These are phyloP conservation scores for Pharmacophagus antenor DNA, from an alignment of 2,888 invertebrate species.

Conservation along the genomic window DNA sequence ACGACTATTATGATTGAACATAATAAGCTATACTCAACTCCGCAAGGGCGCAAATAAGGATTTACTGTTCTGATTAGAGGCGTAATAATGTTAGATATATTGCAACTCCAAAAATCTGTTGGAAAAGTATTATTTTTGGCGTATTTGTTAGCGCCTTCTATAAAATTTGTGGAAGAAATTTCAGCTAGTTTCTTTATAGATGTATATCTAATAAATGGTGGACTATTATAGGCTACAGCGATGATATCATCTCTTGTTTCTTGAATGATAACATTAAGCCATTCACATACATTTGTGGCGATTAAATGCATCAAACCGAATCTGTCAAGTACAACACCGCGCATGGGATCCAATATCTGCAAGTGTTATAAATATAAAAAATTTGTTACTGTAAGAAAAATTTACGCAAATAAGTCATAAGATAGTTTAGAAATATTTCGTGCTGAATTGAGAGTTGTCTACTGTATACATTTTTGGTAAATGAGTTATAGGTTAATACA, in stretches of 20 bases:
- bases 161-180: constrained; percentile 45
- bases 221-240: constrained; percentile 61
- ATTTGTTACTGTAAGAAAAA: background rate
- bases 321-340: constrained; percentile 79
- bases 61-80: constrained; percentile 84
- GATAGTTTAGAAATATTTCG: background rate
- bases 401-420: no score
- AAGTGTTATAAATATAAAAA: background rate
- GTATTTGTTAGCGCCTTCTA: constrained; percentile 34
- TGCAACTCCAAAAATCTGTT: constrained; percentile 61
- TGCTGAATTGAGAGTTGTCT: background rate
- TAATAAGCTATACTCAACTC: constrained; percentile 90
- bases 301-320: constrained; percentile 97
- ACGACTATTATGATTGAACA: constrained; percentile 89
- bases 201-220: constrained; percentile 57
- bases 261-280: constrained; percentile 92
- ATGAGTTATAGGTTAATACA: no score
- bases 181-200: constrained; percentile 57
- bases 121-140: constrained; percentile 43
- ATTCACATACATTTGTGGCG: constrained; percentile 95
- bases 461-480: background rate
- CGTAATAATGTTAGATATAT: constrained; percentile 79
- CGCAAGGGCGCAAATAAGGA: constrained; percentile 90
- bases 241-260: constrained; percentile 93
- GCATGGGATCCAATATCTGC: constrained; percentile 71